These are phyloP conservation scores for Andinoacara biseriatus DNA, from an alignment of 2,113 vertebrate genomes.

Conservation along the genomic window DNA sequence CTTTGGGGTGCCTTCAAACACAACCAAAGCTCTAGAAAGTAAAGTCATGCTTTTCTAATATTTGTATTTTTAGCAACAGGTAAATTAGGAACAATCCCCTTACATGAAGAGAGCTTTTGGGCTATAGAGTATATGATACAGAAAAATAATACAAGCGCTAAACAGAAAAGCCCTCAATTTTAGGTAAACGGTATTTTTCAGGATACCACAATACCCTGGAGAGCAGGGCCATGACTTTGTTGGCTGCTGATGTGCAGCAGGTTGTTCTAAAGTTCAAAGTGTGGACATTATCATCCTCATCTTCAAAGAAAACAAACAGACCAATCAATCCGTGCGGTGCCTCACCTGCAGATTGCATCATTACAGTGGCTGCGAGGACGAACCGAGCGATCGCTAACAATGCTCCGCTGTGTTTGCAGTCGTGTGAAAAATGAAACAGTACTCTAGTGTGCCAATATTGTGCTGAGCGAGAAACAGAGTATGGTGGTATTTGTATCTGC, in stretches of 20 bases:
- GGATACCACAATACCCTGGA: no score
- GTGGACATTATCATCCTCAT: background rate
- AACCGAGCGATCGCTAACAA: background rate
- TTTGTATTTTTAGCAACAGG: background rate
- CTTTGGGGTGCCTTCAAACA: background rate
- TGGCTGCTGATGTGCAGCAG: background rate
- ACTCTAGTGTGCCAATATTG: background rate
- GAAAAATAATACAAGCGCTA: background rate
- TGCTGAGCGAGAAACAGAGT: constrained; percentile 12
- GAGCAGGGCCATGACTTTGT: background rate
- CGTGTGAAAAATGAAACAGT: constrained; percentile 21
- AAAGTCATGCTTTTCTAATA: background rate
- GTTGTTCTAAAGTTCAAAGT: background rate
- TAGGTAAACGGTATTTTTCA: background rate
- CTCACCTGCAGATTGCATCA: background rate
- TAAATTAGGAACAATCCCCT: background rate
- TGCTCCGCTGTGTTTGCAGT: background rate
- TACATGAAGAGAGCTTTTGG: background rate
- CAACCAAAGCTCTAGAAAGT: background rate
- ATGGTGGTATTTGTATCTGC: background rate
- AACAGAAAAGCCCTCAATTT: background rate
- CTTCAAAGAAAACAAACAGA: background rate
- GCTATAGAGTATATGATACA: background rate
- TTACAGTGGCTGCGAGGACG: background rate
- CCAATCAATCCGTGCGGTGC: background rate